phyloP scores from a whole-genome alignment of 2,888 invertebrate genomes.

The Cinara cedri region DNA sequence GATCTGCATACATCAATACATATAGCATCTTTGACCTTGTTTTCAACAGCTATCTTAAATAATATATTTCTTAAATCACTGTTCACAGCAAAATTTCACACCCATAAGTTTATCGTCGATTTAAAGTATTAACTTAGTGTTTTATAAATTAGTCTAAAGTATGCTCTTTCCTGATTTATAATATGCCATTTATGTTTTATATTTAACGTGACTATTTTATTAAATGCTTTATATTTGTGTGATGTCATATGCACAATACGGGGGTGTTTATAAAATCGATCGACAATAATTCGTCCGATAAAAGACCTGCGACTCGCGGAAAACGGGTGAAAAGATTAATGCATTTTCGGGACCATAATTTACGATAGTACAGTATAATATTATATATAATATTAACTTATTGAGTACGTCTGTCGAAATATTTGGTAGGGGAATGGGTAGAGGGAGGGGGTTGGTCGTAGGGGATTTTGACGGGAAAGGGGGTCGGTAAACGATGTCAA shows the following conservation, averaged over 20 bases:
- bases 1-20: too few species aligned
- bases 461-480: not conserved
- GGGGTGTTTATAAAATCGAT: slow-evolving; percentile 36
- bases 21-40: too few species aligned
- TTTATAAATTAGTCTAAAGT: too few species aligned
- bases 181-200: not conserved
- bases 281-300: slow-evolving; percentile 44
- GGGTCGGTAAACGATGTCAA: slow-evolving; percentile 31
- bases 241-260: slow-evolving; percentile 34
- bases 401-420: slow-evolving; percentile 32
- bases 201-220: slow-evolving; percentile 34
- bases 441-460: not conserved
- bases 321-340: slow-evolving; percentile 49
- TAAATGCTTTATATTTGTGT: slow-evolving; percentile 5
- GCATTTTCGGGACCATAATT: slow-evolving; percentile 35
- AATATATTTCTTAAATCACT: too few species aligned
- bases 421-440: not conserved
- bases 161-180: not conserved
- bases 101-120: too few species aligned
- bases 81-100: too few species aligned
- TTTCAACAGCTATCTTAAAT: too few species aligned
- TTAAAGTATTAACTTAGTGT: too few species aligned
- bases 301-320: slow-evolving; percentile 26
- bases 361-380: not conserved
- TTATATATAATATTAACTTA: slow-evolving; percentile 41